Base-by-base conservation (phyloP, 2,888 invertebrate species). In the Odontomyia ornata region DNA sequence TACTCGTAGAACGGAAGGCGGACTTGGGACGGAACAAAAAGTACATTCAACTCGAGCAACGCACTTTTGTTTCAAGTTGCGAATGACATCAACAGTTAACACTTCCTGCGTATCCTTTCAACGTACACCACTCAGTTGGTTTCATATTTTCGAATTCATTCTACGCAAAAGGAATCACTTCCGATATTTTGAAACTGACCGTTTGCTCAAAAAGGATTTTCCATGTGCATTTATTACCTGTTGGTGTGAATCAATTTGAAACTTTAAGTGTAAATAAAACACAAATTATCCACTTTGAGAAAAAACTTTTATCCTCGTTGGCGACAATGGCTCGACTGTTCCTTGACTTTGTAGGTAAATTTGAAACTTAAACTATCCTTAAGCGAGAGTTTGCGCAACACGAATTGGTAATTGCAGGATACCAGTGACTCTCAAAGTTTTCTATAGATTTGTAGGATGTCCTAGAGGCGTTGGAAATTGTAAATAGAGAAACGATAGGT, bases 221-320 rank as follows among this genome's bases (percentile, higher is more conserved):
- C 21, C 21, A 23, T 23, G 23, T 21, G 3, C 21, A 23, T 60
- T 27, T 13, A 52, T 73, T 73, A 73, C 73, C 73, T 73, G 73
- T 73, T 73, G 73, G 28, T 36, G 13, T 30, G 69, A 65, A 2
- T 28, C 28, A 52, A 3, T 56, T 27, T 15, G 15, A 27, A 9
- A 18, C 23, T 46, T 18, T 27, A 27, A 15, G 28, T 52, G 65
- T 28, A 28, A 69, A 69, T 69, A 21, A 56, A 27, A 23, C 47
- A 69, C 47, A 9, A 13, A 9, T 46, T 69, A 18, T 5, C 43
- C 60, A 60, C 73, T 73, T 60, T 57, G 57, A 13, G 27, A 36
- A 60, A 73, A 21, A 23, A 57, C 73, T 73, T 73, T 73, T 36
- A 60, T 36, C 73, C 60, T 43, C 43, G 73, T 73, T 52, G 73